Evolutionary conservation across 2,888 invertebrate species (phyloP).

Genomic region (Xestia sexstrigata): DNA sequence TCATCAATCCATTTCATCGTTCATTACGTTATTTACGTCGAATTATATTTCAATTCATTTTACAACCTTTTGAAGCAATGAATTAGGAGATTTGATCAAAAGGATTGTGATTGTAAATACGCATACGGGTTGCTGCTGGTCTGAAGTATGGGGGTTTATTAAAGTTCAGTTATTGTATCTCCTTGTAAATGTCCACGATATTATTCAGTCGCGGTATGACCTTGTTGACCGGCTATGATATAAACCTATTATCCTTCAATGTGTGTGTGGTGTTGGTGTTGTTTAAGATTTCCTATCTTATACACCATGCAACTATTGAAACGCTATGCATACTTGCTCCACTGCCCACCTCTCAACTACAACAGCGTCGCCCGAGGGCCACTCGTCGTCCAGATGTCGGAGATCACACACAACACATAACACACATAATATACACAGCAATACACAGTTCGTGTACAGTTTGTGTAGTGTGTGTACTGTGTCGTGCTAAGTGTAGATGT

Average conservation of each 20-base stretch:
- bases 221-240: background rate
- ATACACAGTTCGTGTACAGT: constrained; percentile 44
- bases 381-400: constrained; percentile 61
- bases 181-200: background rate
- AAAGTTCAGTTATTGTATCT: background rate
- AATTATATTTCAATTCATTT: background rate
- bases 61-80: background rate
- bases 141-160: background rate
- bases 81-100: background rate
- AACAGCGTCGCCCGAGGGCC: constrained; percentile 47
- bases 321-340: constrained; percentile 18
- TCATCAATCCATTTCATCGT: background rate
- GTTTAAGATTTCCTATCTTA: background rate
- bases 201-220: background rate
- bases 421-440: constrained; percentile 33
- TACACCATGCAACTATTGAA: background rate
- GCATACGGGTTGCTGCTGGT: background rate
- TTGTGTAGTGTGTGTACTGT: constrained; percentile 45
- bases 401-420: constrained; percentile 54
- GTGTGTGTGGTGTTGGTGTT: too few relatives aligned
- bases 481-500: constrained; percentile 55
- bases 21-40: background rate
- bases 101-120: background rate
- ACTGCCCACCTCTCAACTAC: constrained; percentile 33
- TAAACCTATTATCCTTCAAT: background rate